Percentiles rank a stretch among this genome's conserved stretches.
These are phyloP conservation scores for Maniola hyperantus DNA, from an alignment of 2,888 invertebrate species.

Conservation along the genomic window DNA sequence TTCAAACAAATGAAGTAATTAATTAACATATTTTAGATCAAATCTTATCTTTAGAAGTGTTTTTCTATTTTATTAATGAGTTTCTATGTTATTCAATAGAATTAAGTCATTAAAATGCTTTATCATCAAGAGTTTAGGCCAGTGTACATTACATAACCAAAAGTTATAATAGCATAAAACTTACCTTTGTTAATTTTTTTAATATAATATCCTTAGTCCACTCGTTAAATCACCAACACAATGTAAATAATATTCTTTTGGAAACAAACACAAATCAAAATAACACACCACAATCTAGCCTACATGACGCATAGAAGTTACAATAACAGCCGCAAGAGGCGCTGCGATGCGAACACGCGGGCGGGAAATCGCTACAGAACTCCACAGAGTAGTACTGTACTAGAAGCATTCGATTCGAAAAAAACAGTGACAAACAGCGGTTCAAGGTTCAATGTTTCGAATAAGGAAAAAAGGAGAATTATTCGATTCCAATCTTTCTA, in stretches of 20 bases:
- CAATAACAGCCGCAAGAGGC: slow-evolving; percentile 51
- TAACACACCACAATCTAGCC: slow-evolving; percentile 44
- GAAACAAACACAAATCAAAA: slow-evolving; percentile 62
- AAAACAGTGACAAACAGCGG: too few species aligned
- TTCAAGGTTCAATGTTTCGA: too few species aligned
- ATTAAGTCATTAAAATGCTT: slow-evolving; percentile 43
- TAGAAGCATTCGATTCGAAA: too few species aligned
- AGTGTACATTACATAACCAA: slow-evolving; percentile 66
- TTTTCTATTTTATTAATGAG: neutral
- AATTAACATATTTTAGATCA: neutral
- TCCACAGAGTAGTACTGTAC: neutral
- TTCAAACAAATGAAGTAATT: neutral
- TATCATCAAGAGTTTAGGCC: slow-evolving; percentile 49
- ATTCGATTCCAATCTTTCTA: too few species aligned
- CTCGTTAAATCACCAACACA: slow-evolving; percentile 22
- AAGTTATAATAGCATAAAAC: slow-evolving; percentile 45
- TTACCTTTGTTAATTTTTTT: slow-evolving; percentile 56
- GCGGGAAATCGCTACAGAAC: slow-evolving; percentile 43
- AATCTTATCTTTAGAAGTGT: neutral
- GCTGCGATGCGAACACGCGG: slow-evolving; percentile 43
- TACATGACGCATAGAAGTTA: slow-evolving; percentile 64
- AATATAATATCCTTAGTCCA: slow-evolving; percentile 21
- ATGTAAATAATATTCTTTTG: slow-evolving; percentile 32
- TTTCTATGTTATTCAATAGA: slow-evolving; percentile 1
- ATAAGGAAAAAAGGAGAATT: too few species aligned